Evolutionary conservation across 2,888 invertebrate genomes (phyloP).

Genomic region (Tenodera sinensis): DNA sequence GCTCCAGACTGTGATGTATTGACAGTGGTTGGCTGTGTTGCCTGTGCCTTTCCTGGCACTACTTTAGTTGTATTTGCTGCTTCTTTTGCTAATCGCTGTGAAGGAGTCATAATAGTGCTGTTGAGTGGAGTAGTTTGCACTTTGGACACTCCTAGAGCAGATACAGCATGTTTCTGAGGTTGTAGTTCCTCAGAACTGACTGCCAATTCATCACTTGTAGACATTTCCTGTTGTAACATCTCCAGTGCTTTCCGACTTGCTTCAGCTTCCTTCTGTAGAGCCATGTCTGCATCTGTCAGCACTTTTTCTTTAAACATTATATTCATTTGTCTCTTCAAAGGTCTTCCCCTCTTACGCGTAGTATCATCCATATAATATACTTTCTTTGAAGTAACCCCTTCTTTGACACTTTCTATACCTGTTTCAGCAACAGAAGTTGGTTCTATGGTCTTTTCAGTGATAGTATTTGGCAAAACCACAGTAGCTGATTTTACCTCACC

Average conservation of each 20-base stretch:
- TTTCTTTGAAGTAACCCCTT: slow-evolving; percentile 7
- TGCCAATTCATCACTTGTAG: slow-evolving; percentile 41
- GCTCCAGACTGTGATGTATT: neutral
- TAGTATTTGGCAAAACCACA: neutral
- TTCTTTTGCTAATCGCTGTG: neutral
- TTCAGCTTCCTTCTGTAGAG: slow-evolving; percentile 41
- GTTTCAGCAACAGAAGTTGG: neutral
- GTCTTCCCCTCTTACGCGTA: slow-evolving; percentile 30
- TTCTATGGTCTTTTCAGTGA: slow-evolving; percentile 9
- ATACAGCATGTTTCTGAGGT: slow-evolving; percentile 32
- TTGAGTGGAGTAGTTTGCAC: neutral
- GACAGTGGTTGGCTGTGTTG: neutral
- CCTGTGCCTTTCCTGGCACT: neutral
- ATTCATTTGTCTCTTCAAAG: slow-evolving; percentile 31
- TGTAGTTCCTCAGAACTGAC: slow-evolving; percentile 41
- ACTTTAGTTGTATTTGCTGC: neutral
- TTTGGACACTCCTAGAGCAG: neutral
- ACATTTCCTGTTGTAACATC: slow-evolving; percentile 46
- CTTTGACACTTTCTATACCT: slow-evolving; percentile 7
- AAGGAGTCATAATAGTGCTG: neutral
- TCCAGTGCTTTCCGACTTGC: slow-evolving; percentile 47
- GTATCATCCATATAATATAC: slow-evolving; percentile 15
- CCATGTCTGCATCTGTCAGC: slow-evolving; percentile 31
- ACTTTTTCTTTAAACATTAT: slow-evolving; percentile 32
- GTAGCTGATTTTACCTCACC: slow-evolving; percentile 1